Evolutionary conservation across 1,140 invertebrate genomes (phyloP), one percentile per base, ranked within the genome.

Genomic region (Protaetia brevitarsis): DNA sequence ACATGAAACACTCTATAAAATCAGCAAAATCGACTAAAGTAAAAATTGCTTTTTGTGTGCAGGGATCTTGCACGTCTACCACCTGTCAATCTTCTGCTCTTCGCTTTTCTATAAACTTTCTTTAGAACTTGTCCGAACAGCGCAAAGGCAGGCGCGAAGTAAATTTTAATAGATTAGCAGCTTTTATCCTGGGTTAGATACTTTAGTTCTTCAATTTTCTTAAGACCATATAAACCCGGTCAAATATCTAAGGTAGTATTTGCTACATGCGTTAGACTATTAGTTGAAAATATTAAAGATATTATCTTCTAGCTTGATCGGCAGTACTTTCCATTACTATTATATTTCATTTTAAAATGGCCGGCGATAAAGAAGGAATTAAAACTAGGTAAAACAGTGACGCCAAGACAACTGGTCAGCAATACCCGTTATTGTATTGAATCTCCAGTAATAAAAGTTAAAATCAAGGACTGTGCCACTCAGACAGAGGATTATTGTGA

Each of bases 171-270:
- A 2, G 26, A 3, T 19, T 65, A 2, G 29, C 28, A 23, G 64
- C 57, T n/a, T 10, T 62, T 10, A 10, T 62, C 21, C 26, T 27
- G 58, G 26, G 64, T 65, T 6, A 65, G 27, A 59, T 65, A 65
- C 16, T 65, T 59, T 16, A 30, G 45, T 37, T 58, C 64, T 1
- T 27, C 56, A 0, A 29, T 65, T 13, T 65, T 65, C 27, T 13
- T 65, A 0, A 11, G 56, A 2, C 64, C 64, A 23, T 65, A 36
- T 59, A 29, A 30, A 27, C 64, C 64, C n/a, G 64, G 64, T 31
- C 11, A 28, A 11, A 8, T 59, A 11, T 58, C 57, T n/a, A 58
- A 58, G 64, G 64, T 65, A 58, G 21, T 6, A n/a, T 27, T 26
- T 8, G 23, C 21, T 19, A 59, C n/a, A n/a, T 59, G 10, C n/a